Conservation (phyloP, 2,797 vertebrate species). For the Danio kyathit region DNA sequence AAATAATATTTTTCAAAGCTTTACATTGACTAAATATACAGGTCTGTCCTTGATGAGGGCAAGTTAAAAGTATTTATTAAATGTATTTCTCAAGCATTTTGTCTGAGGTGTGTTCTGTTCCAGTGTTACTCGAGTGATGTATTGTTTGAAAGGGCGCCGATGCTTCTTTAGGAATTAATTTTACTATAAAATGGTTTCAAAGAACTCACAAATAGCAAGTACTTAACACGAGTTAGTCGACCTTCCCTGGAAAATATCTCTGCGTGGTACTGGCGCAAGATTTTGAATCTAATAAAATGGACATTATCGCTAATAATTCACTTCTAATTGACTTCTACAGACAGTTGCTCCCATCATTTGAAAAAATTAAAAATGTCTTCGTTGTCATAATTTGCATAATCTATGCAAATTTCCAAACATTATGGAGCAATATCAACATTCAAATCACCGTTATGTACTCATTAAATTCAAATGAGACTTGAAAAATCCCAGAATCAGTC, state of each 20-base stretch:
- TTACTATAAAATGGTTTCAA: neutral
- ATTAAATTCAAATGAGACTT: conserved; percentile 50
- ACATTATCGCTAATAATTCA: conserved; percentile 16
- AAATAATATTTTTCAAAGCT: conserved; percentile 85
- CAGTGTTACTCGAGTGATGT: neutral
- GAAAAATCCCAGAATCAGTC: conserved; percentile 39
- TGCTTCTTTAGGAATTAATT: no score
- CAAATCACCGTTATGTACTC: conserved; percentile 37
- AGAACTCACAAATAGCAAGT: neutral
- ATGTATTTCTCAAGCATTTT: conserved; percentile 66
- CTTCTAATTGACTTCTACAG: conserved; percentile 28
- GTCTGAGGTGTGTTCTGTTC: conserved; percentile 42
- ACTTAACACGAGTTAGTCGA: neutral
- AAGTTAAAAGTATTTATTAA: conserved; percentile 78
- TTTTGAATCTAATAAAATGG: conserved; percentile 8
- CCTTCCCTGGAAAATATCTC: neutral
- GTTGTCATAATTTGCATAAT: conserved; percentile 16
- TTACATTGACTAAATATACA: conserved; percentile 74
- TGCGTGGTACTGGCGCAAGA: neutral
- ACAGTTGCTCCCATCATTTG: conserved; percentile 18
- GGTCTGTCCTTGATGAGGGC: conserved; percentile 72
- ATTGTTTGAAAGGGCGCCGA: no score
- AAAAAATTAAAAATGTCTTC: conserved; percentile 6
- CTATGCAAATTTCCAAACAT: conserved; percentile 40
- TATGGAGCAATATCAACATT: conserved; percentile 31